Base-by-base conservation (phyloP, 2,888 invertebrate species). In the Xestia sexstrigata region DNA sequence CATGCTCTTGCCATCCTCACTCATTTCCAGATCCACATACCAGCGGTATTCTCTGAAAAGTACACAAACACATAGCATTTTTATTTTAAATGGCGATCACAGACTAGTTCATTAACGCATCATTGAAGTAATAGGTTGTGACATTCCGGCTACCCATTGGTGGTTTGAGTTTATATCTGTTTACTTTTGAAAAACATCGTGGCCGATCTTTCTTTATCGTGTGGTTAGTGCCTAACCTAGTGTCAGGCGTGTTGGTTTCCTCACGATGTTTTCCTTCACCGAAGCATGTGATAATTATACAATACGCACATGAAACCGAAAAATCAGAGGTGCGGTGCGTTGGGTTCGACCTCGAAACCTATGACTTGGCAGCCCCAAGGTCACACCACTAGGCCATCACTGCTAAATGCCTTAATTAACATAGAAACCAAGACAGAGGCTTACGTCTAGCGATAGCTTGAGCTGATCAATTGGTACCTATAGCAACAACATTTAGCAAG, bases 1-100 rank as follows among this genome's bases (percentile, higher is more conserved):
- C 78, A 98, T 90, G 0, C 98, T 97, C 13, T 97, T 97, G 84
- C 97, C 97, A 13, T 97, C 95, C 86, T 97, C 94, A 91, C 98
- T 93, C 23, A 93, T 97, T 63, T 97, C 97, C 3, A 97, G 90
- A 83, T 98, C 97, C 23, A 94, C 91, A 89, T 98, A 97, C 82
- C 95, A 97, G 66, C 98, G 92, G 70, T 97, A 92, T 94, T 98
- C 98, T 91, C 98, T 98, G 91, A 23, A 94, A 49, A 55, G 11
- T 55, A 52, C 20, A 1, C 20, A 20, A 7, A n/a, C 11, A 55
- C 52, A 52, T 23, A 23, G 52, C 55, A 13, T 4, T 55, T 55
- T n/a, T n/a, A 17, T 58, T 58, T 26, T 5, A n/a, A 55, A 17
- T 30, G 17, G 8, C 9, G 30, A 60, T 30, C 9, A 58, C 17